Base-by-base conservation (phyloP, 2,113 vertebrate species). In the Phoxinus phoxinus region DNA sequence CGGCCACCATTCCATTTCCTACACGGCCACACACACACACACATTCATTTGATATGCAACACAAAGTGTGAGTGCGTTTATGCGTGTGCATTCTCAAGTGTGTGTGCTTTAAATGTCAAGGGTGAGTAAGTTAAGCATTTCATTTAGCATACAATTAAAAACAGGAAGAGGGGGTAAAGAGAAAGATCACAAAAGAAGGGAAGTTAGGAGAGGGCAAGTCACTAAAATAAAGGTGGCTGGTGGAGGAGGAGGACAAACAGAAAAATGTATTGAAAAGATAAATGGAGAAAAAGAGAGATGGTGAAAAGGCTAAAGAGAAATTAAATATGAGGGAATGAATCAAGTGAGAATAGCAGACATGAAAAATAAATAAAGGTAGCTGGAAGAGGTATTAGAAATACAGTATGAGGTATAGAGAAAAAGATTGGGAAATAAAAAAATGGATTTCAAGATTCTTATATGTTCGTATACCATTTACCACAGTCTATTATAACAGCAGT, bases 91-190 rank as follows among this genome's bases (percentile, higher is more conserved):
- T 83, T 69, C 71, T 80, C 78, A 32, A 83, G 56, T 30, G 74
- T 78, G 53, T 72, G 56, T 46, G 59, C 35, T 85, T 85, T 91
- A 91, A 91, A 93, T 94, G 90, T 92, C 92, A 92, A 84, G 21
- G 72, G 83, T 87, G 72, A 90, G 89, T 92, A 91, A 91, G 88
- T 91, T 92, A 88, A 91, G 89, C 87, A 91, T 93, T 90, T 86
- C 56, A 90, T 92, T 91, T 83, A 81, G 80, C 84, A 76, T 71
- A 89, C 86, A 81, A 84, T 84, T 86, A 89, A 86, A 78, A 85
- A 75, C 76, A 37, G 82, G 83, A 83, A 88, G 81, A 86, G 65
- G 81, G 80, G 85, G 83, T 56, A 37, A 11, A 21, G 51, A 72
- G 67, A 72, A 25, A 53, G 32, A 71, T 53, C 80, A 72, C 7